These are phyloP conservation scores for Melanerpes aurifrons DNA, from an alignment of 2,113 vertebrate genomes.

Conservation along the genomic window DNA sequence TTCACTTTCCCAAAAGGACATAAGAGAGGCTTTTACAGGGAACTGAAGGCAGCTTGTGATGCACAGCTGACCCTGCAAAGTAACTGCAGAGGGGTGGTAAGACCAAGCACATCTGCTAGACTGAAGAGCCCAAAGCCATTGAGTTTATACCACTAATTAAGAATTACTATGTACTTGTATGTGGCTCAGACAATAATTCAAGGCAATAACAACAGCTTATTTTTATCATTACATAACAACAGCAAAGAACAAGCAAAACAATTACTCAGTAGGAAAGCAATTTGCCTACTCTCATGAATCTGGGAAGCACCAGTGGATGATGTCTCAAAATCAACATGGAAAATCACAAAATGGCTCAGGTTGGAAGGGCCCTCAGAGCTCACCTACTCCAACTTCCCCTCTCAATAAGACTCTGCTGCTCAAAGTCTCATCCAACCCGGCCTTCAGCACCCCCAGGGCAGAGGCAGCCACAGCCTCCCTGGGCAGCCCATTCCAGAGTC, in stretches of 20 bases:
- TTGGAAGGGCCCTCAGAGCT: too few relatives aligned
- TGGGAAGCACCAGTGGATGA: background rate
- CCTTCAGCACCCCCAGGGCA: too few relatives aligned
- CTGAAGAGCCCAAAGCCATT: background rate
- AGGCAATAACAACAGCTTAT: background rate
- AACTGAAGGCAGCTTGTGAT: background rate
- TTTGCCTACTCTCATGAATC: background rate
- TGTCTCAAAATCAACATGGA: background rate
- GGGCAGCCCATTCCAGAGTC: too few relatives aligned
- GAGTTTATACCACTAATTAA: background rate
- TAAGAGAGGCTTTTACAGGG: background rate
- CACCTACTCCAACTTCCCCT: too few relatives aligned
- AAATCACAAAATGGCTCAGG: background rate
- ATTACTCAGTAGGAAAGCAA: background rate
- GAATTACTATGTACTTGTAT: background rate
- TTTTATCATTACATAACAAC: background rate
- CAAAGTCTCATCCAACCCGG: too few relatives aligned
- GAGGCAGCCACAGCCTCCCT: too few relatives aligned
- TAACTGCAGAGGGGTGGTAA: background rate
- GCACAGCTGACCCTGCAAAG: background rate
- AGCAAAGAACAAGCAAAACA: background rate
- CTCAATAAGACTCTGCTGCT: too few relatives aligned
- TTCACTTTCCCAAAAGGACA: constrained; percentile 18
- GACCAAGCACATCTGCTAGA: background rate
- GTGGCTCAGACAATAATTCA: background rate